Evolutionary conservation across 2,888 invertebrate genomes (phyloP), one percentile per base, ranked within the genome.

Genomic region (Hypolimnas misippus): DNA sequence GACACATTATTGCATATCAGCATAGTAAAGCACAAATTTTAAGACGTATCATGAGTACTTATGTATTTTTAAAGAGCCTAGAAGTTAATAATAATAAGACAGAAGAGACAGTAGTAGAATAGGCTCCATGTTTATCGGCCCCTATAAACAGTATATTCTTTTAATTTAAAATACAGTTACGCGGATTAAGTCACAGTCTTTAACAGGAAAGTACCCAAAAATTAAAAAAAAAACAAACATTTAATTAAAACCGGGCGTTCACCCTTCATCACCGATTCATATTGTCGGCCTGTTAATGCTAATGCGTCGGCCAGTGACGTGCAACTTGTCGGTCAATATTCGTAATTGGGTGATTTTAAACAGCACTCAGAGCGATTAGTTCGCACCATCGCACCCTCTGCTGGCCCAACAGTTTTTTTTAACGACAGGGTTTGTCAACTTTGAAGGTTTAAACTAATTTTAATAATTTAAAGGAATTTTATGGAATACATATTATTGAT

Each of bases 271-370:
- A 25, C 3, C 25, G 25, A n/a, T n/a, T n/a, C n/a, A n/a, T 25
- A 25, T 25, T 3, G 25, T 62, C 57, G 55, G 54, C 29, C 46
- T 59, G 35, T 14, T 58, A 66, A 70, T 56, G 38, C n/a, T 44
- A 65, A 56, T 67, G 71, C 68, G 70, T 70, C 55, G 64, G 53
- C 57, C 64, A 53, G 63, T 68, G 69, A 62, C 59, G 52, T 62
- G 67, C 67, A 71, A 62, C 70, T 74, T 76, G 81, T 80, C 80
- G 82, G 83, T 80, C 83, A 87, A 83, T 85, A 82, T 82, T 84
- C 81, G 83, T 88, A 88, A 89, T 89, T 88, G 83, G 82, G 82
- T 82, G 81, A 83, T 84, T 87, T 82, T 78, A 81, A 82, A 83
- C n/a, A 44, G 76, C 82, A 78, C 84, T 86, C 86, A 73, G 65